phyloP scores from a whole-genome alignment of 2,888 invertebrate genomes.

The Barypeithes pellucidus region DNA sequence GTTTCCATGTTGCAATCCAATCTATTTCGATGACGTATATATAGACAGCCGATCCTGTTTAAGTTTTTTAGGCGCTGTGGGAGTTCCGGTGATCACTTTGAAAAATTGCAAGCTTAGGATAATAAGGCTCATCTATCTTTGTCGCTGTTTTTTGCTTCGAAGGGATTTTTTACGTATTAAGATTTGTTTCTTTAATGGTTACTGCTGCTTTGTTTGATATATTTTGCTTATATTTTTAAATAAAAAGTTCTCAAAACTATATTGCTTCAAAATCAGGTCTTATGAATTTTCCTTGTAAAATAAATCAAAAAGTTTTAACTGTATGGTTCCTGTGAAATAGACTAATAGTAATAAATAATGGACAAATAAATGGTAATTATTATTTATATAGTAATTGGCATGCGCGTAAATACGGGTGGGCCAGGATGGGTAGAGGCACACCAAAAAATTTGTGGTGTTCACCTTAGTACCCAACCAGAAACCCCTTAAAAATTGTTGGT shows the following conservation, averaged over 20 bases:
- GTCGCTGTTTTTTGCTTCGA: not conserved
- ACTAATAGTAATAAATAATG: too few species aligned
- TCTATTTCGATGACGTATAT: conserved; percentile 56
- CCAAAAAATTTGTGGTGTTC: too few species aligned
- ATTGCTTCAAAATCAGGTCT: not conserved
- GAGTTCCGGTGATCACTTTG: conserved; percentile 53
- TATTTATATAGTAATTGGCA: too few species aligned
- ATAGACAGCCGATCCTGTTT: conserved; percentile 51
- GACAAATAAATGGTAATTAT: too few species aligned
- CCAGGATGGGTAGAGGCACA: too few species aligned
- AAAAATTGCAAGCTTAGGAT: conserved; percentile 51
- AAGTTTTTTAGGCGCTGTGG: conserved; percentile 49
- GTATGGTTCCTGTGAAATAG: too few species aligned
- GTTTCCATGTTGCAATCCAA: conserved; percentile 54
- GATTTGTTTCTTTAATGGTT: not conserved
- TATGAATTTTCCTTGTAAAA: too few species aligned
- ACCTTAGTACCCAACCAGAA: too few species aligned
- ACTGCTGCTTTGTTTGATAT: not conserved
- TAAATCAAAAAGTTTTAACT: too few species aligned
- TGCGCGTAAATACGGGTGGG: too few species aligned
- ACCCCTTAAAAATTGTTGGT: too few species aligned
- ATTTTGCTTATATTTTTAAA: not conserved
- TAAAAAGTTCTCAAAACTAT: not conserved
- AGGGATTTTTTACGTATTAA: conserved; percentile 2
- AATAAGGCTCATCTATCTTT: conserved; percentile 39